Base-by-base conservation (phyloP, 2,888 invertebrate genomes). In the Ptycholaimellus sp. region DNA sequence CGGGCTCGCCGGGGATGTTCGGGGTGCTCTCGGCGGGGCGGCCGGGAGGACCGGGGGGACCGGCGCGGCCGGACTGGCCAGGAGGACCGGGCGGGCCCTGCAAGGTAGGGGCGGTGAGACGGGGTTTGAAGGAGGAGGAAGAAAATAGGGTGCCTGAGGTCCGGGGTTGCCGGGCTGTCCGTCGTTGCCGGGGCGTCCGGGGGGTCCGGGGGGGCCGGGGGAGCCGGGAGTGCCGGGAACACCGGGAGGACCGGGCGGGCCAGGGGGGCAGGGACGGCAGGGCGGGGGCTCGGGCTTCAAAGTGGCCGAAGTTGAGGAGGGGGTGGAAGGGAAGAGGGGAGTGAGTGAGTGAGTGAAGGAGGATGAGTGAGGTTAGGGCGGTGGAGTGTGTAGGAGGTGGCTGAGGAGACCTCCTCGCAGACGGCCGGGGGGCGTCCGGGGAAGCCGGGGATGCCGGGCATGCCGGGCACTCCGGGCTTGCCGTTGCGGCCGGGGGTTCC, bases 1-100 rank as follows among this genome's bases (percentile, higher is more conserved):
- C 55, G 14, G 53, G 51, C 40, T 53, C 54, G 46, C 55, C 55
- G 19, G 55, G 55, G n/a, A 50, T 36, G 6, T 52, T 51, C 5
- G 55, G 55, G 2, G 52, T 53, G 13, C 51, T 50, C 40, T 53
- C 49, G 27, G 56, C 55, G 1, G 55, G 54, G 33, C 54, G 40
- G 40, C 56, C 56, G 14, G 48, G 51, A 28, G 56, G 52, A 41
- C 56, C 56, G 14, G 52, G 43, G 19, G 50, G 45, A 35, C 55
- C 55, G 32, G 53, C 53, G 25, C 54, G 44, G 31, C 53, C 53
- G 2, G 37, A 16, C 20, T 51, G 49, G 30, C 54, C 54, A 7
- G 46, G 40, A 22, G 44, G 44, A 37, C 54, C 54, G 7, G 51
- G 50, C 25, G 48, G 49, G 32, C 54, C 54, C n/a, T n/a, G n/a